Conservation (phyloP, 2,888 invertebrate species). For the Azorinus chamasolen region DNA sequence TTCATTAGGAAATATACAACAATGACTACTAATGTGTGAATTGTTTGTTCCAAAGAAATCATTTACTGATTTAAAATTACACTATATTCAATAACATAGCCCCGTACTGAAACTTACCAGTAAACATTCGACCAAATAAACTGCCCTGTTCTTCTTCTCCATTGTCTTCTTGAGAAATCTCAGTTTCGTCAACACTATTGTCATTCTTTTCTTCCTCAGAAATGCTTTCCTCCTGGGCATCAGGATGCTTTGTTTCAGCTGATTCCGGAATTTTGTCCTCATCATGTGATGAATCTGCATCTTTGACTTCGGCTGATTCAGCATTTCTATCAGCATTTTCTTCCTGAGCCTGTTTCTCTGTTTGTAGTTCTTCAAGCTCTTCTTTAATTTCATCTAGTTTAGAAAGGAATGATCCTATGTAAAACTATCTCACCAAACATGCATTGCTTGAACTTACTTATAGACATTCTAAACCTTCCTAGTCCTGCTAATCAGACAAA, state of each 20-base stretch:
- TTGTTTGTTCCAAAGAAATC: no score
- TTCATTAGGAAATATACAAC: no score
- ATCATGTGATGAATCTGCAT: neutral
- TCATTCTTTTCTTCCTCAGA: slow-evolving; percentile 3
- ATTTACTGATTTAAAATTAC: no score
- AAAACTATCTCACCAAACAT: no score
- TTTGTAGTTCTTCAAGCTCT: slow-evolving; percentile 5
- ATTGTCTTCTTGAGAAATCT: slow-evolving; percentile 12
- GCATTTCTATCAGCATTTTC: neutral
- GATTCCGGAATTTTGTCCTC: neutral
- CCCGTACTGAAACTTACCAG: slow-evolving; percentile 33
- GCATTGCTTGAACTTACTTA: no score
- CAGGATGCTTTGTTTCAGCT: neutral
- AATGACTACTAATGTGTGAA: no score
- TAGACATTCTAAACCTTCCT: no score
- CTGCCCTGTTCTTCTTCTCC: slow-evolving; percentile 26
- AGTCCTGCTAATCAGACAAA: no score
- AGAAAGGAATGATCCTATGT: no score
- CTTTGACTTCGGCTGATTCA: neutral
- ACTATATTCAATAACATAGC: no score
- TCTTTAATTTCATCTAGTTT: slow-evolving; percentile 8
- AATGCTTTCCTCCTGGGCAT: slow-evolving; percentile 8
- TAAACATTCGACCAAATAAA: slow-evolving; percentile 45
- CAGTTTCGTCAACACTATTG: slow-evolving; percentile 26
- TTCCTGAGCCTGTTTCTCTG: neutral